Conservation (phyloP, 2,888 invertebrate species). For the Drosophila stalkeri region DNA sequence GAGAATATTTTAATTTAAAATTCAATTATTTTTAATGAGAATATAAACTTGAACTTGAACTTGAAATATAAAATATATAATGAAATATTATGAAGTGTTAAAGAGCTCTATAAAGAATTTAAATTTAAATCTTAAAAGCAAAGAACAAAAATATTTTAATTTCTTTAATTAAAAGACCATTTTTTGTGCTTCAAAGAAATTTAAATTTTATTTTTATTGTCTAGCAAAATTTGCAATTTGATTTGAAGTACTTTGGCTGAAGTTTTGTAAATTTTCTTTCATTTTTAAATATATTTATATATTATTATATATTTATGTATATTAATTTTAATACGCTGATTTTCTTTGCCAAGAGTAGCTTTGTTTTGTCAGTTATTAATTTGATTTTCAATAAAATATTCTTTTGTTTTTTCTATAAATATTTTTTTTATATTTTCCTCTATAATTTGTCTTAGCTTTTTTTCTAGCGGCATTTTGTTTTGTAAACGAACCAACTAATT, state of each 20-base stretch:
- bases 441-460: constrained; percentile 23
- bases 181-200: background rate
- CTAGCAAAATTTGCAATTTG: background rate
- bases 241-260: background rate
- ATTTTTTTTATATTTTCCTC: background rate
- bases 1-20: background rate
- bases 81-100: constrained; percentile 1
- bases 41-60: background rate
- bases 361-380: background rate
- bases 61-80: background rate
- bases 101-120: background rate
- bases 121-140: background rate
- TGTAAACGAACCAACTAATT: constrained; percentile 43
- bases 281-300: too few species aligned
- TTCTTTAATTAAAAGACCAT: background rate
- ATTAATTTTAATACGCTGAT: background rate
- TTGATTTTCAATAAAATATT: constrained; percentile 1
- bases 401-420: background rate
- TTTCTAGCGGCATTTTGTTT: constrained; percentile 34
- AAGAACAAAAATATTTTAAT: background rate
- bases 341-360: background rate
- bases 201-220: background rate
- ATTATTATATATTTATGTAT: too few species aligned
- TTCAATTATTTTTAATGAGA: background rate
- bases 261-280: background rate